Evolutionary conservation across 2,888 invertebrate genomes (phyloP), one percentile per base, ranked within the genome.

Genomic region (Galerucella pusilla): DNA sequence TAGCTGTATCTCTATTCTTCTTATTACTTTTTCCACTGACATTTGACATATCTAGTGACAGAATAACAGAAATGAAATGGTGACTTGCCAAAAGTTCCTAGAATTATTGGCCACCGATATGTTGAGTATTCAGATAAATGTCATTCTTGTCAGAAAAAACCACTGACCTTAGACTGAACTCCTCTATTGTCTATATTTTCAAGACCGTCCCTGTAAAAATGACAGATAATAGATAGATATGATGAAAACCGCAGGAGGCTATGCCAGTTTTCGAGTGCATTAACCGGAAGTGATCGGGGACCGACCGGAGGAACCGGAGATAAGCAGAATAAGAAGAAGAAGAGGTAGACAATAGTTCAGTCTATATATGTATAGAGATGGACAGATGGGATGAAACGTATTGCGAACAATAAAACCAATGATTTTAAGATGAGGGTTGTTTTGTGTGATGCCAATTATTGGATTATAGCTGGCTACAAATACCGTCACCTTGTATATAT

Each of bases 291-390:
- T 84, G 87, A 87, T 87, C 84, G 84, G 86, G 85, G 86, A 86
- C 87, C 70, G 70, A 71, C 52, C 71, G 65, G 59, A 71, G 87
- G 86, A 87, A 87, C 79, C 82, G 86, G 86, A 87, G 87, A 87
- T 87, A 87, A 87, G 87, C 85, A 86, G 87, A 86, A 87, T 86
- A 86, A 86, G 87, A 86, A 86, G 85, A 85, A 85, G 86, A 72
- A 68, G 73, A 87, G 86, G 86, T 86, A 86, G 86, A 87, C 86
- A 87, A 87, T 86, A 82, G 84, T 60, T 65, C n/a, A 65, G 35
- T 45, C 42, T 28, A 28, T 28, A 20, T 72, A 59, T 66, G 61
- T 71, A 66, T 28, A 52, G 45, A 70, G 63, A 63, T 70, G 82
- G 83, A 83, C 86, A 86, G 86, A 86, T 86, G 86, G 85, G 85